Conservation (phyloP, 1,140 invertebrate species). For the Achatina immaculata region DNA sequence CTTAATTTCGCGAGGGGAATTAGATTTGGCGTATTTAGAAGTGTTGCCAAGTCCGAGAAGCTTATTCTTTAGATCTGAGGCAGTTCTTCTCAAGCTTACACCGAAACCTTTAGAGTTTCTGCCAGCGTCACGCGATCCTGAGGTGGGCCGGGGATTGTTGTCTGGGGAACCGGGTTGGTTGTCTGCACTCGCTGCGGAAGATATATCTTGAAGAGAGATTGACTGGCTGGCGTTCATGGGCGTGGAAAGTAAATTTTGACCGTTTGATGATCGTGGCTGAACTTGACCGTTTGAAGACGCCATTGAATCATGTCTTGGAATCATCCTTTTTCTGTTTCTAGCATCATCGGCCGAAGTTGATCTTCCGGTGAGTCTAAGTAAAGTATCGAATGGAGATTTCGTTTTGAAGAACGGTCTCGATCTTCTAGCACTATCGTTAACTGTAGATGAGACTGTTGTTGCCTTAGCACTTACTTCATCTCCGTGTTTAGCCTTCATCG, state of each 20-base stretch:
- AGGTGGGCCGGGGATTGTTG: neutral
- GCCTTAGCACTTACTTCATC: neutral
- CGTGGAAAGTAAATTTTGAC: neutral
- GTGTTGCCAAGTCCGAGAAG: conserved; percentile 28
- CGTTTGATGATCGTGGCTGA: neutral
- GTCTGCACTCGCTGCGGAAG: neutral
- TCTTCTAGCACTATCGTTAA: neutral
- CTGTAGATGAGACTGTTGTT: neutral
- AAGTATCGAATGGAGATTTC: conserved; percentile 6
- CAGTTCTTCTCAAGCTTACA: conserved; percentile 46
- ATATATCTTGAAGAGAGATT: neutral
- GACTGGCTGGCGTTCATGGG: neutral
- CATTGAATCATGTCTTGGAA: too few species aligned
- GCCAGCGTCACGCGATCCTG: conserved; percentile 46
- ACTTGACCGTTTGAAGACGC: too few species aligned
- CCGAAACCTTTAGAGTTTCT: conserved; percentile 43
- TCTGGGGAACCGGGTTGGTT: neutral
- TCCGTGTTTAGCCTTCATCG: conserved; percentile 53
- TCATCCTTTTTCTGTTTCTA: neutral
- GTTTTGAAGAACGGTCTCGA: neutral
- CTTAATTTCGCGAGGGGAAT: too few species aligned
- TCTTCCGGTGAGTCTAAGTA: conserved; percentile 27
- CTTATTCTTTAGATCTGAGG: conserved; percentile 59
- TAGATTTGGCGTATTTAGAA: conserved; percentile 36
- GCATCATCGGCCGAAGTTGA: conserved; percentile 41